These are phyloP conservation scores for Spizaetus ornatus DNA, from an alignment of 2,113 vertebrate genomes.

Conservation along the genomic window DNA sequence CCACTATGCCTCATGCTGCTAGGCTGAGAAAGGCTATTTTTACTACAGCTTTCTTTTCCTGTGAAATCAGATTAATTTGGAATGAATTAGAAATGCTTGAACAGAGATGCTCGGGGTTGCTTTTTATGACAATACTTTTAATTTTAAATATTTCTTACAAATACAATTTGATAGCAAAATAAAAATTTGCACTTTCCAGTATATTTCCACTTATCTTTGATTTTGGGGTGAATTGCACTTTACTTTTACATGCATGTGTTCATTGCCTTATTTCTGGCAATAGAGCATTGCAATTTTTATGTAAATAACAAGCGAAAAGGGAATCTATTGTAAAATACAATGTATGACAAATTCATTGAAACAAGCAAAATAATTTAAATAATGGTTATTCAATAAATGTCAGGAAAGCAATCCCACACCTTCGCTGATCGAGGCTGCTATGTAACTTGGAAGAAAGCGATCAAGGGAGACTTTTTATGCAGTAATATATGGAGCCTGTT, in stretches of 20 bases:
- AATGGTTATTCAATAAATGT: conserved; percentile 26
- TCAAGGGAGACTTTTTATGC: not conserved
- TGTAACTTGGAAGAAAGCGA: not conserved
- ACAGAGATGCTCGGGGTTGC: not conserved
- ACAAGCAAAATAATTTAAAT: conserved; percentile 39
- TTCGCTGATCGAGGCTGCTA: not conserved
- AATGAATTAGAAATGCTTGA: not conserved
- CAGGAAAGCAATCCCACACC: conserved; percentile 9
- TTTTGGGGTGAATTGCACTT: not conserved
- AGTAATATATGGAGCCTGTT: not conserved
- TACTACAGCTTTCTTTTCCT: not conserved
- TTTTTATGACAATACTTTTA: not conserved
- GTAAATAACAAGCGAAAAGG: not conserved
- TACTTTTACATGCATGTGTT: not conserved
- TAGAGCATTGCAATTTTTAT: not conserved
- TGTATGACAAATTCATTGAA: conserved; percentile 19
- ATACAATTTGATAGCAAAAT: not conserved
- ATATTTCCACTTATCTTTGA: not conserved
- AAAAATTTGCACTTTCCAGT: not conserved
- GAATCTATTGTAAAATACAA: conserved; percentile 24
- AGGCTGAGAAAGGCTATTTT: not conserved
- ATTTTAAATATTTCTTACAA: not conserved
- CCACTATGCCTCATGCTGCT: not conserved
- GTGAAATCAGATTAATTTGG: not conserved
- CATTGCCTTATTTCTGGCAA: conserved; percentile 5